Evolutionary conservation across 2,797 vertebrate genomes (phyloP), one percentile per base, ranked within the genome.

Genomic region (Paedocypris micromegethes): DNA sequence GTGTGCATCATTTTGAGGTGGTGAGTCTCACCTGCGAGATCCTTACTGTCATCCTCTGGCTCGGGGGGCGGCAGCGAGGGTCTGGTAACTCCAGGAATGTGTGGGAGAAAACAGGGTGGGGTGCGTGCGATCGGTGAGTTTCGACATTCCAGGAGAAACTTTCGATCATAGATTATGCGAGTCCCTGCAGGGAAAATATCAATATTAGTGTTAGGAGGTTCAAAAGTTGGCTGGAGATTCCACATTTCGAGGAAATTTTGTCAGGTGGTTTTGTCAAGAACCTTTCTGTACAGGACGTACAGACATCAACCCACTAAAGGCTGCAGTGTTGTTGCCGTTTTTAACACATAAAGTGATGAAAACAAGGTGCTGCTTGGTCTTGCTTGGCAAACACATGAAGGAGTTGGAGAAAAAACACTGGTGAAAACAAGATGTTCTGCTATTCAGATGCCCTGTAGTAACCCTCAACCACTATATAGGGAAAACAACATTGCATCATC

Each of bases 71-170:
- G 81, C 75, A 75, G 79, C 74, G 80, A 81, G 68, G 77, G 84
- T 74, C 80, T 83, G 83, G 88, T 90, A 82, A 89, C 88, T 62
- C 78, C 85, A 9, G 85, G 89, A 78, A 87, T 91, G 84, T 87
- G 88, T 72, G 88, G 88, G 66, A 88, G 88, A 76, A 79, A 91
- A 83, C 83, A 86, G 44, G 86, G 88, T 45, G 81, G 89, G 52
- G 82, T 91, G 79, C 74, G 80, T 67, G 86, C 91, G 42, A 88
- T 86, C 66, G 93, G 92, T 0, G 91, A 96, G 83, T 91, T 96
- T 78, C 93, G 91, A 83, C 92, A 95, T 72, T 94, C 93, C 87
- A 96, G 82, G 69, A 95, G 89, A 83, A 95, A 96, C 84, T 95
- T 96, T 83, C 85, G 88, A 87, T 93, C 92, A 63, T 95, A 98